Conservation (phyloP, 2,888 invertebrate genomes). For the Diarsia brunnea region DNA sequence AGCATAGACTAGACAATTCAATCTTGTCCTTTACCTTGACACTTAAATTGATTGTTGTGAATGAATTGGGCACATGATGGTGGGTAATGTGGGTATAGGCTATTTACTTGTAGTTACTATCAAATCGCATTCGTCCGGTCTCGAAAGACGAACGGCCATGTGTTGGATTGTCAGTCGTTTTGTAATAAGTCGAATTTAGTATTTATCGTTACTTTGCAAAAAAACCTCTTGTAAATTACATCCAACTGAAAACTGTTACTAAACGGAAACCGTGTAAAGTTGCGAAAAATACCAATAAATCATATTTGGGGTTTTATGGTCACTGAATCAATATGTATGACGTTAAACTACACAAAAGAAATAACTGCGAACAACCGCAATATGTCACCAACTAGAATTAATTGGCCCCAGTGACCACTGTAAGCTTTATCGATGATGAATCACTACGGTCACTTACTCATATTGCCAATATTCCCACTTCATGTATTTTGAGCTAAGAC, state of each 20-base stretch:
- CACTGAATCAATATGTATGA: slow-evolving; percentile 24
- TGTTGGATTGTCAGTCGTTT: slow-evolving; percentile 3
- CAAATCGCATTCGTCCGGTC: slow-evolving; percentile 36
- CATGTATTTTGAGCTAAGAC: slow-evolving; percentile 31
- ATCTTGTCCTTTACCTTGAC: slow-evolving; percentile 16
- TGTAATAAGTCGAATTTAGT: not conserved
- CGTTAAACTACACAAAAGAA: slow-evolving; percentile 41
- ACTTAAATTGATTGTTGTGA: slow-evolving; percentile 7
- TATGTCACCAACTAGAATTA: slow-evolving; percentile 54
- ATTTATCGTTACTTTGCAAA: not conserved
- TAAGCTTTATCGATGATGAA: slow-evolving; percentile 72
- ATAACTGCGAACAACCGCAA: slow-evolving; percentile 47
- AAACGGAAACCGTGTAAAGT: not conserved
- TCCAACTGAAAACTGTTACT: slow-evolving; percentile 1
- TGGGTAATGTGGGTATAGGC: slow-evolving; percentile 3
- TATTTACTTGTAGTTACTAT: slow-evolving; percentile 28
- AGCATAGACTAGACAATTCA: not conserved
- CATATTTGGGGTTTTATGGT: slow-evolving; percentile 5
- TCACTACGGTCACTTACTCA: slow-evolving; percentile 78
- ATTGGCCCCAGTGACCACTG: slow-evolving; percentile 50
- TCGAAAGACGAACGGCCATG: slow-evolving; percentile 5
- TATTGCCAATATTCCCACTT: slow-evolving; percentile 60
- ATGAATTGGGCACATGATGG: slow-evolving; percentile 27
- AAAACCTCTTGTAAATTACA: not conserved
- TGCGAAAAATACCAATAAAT: slow-evolving; percentile 16